A percentile compares a stretch with the other conserved stretches of the same genome.
phyloP scores from a whole-genome alignment of 2,113 vertebrate genomes.

The Campylorhamphus procurvoides region DNA sequence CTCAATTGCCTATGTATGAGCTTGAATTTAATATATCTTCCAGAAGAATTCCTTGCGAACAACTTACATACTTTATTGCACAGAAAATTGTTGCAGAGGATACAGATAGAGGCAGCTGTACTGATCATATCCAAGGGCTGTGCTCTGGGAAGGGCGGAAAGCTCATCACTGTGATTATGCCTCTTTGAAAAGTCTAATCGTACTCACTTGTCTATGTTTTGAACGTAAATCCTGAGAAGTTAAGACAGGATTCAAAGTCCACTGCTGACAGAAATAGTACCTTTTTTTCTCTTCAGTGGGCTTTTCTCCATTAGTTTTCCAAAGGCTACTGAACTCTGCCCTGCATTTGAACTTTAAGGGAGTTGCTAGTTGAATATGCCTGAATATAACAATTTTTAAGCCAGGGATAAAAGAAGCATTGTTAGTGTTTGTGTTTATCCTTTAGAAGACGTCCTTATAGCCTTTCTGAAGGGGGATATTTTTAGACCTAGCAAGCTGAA shows the following conservation, averaged over 20 bases:
- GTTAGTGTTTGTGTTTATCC: not conserved
- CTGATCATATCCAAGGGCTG: not conserved
- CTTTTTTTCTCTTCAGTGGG: not conserved
- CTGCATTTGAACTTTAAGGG: not conserved
- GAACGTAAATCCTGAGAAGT: not conserved
- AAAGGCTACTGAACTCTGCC: not conserved
- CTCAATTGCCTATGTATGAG: not conserved
- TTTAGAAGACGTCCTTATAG: not conserved
- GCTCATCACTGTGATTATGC: not conserved
- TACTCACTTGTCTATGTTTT: not conserved
- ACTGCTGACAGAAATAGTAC: not conserved
- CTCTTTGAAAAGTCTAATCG: not conserved
- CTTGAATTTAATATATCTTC: not conserved
- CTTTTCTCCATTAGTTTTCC: not conserved
- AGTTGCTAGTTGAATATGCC: not conserved
- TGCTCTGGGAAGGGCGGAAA: conserved; percentile 9
- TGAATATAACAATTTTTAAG: not conserved
- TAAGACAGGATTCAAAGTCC: not conserved
- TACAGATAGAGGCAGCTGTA: not conserved
- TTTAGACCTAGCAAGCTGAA: not conserved
- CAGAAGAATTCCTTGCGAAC: not conserved
- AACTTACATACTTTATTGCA: not conserved
- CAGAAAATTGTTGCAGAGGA: not conserved
- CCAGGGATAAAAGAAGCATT: not conserved
- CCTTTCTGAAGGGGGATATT: not conserved